Evolutionary conservation across 2,888 invertebrate genomes (phyloP).

Genomic region (Standfussiana lucernea): DNA sequence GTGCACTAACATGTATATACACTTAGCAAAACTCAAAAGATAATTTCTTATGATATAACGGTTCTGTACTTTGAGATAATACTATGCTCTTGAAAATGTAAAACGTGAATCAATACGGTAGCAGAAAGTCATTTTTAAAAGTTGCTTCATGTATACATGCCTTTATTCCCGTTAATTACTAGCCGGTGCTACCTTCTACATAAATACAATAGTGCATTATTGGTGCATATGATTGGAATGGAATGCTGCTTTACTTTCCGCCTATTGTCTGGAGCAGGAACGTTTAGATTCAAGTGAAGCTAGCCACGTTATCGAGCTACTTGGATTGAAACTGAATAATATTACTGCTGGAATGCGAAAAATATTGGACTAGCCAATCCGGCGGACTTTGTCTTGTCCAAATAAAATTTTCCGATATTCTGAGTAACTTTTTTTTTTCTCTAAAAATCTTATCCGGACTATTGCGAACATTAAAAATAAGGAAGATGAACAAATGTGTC

Average conservation of each 20-base stretch:
- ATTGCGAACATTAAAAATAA: background rate
- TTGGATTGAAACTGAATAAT: background rate
- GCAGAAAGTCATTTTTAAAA: too few relatives aligned
- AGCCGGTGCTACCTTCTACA: background rate
- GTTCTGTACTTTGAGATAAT: too few relatives aligned
- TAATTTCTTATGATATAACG: too few relatives aligned
- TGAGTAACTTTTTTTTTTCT: background rate
- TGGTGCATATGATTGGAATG: background rate
- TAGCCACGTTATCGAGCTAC: background rate
- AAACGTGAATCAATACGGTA: too few relatives aligned
- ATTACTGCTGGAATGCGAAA: background rate
- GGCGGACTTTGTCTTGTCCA: background rate
- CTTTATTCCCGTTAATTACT: background rate
- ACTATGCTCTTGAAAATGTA: too few relatives aligned
- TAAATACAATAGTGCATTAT: background rate
- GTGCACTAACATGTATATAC: too few relatives aligned
- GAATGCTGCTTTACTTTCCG: conserved; percentile 8
- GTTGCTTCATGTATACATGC: background rate
- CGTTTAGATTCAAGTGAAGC: background rate
- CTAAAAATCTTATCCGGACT: too few relatives aligned
- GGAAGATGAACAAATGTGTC: background rate
- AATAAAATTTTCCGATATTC: background rate
- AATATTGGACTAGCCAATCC: background rate
- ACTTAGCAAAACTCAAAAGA: too few relatives aligned
- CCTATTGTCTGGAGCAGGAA: background rate